Base-by-base conservation (phyloP, 2,888 invertebrate genomes). In the Kryphioiulus occultus region DNA sequence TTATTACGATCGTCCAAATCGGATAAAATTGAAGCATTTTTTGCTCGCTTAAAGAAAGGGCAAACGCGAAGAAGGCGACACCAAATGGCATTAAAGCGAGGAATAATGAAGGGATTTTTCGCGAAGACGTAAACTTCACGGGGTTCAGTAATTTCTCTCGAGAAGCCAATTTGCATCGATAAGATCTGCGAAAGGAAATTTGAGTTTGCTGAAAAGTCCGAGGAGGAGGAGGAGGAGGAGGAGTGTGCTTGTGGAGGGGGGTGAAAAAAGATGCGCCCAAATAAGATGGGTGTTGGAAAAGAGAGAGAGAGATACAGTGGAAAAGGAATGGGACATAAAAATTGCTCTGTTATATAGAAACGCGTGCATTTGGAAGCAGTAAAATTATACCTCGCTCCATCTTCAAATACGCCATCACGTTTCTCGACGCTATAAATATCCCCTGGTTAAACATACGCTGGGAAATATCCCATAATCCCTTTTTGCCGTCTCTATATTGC, bases 61-160 rank as follows among this genome's bases (percentile, higher is more conserved):
- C 59, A 59, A 59, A 59, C 59, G 59, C n/a, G 59, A 59, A n/a
- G 59, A 59, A 59, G 59, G 59, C 59, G n/a, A 59, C 59, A n/a
- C n/a, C n/a, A 59, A 59, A 59, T 59, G n/a, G 59, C 59, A 59
- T 59, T 59, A 59, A 59, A 59, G 59, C 59, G 59, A n/a, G 59
- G 59, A 59, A 59, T 59, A 59, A 59, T 59, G 59, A 59, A 59
- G 59, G 59, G 59, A 59, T 59, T 59, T 59, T n/a, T 59, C 59
- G 9, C 59, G 9, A 59, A 59, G 59, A 59, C 59, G 59, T 59
- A 59, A 59, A 59, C 59, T 59, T 59, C 59, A 59, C n/a, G 59
- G 9, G 59, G 59, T n/a, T 59, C 59, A 15, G 59, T 59, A 59
- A 59, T 59, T 59, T 59, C 59, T 59, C 59, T 59, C 59, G 59